These are phyloP conservation scores for Cosmia trapezina DNA, from an alignment of 2,888 invertebrate genomes.

Conservation along the genomic window DNA sequence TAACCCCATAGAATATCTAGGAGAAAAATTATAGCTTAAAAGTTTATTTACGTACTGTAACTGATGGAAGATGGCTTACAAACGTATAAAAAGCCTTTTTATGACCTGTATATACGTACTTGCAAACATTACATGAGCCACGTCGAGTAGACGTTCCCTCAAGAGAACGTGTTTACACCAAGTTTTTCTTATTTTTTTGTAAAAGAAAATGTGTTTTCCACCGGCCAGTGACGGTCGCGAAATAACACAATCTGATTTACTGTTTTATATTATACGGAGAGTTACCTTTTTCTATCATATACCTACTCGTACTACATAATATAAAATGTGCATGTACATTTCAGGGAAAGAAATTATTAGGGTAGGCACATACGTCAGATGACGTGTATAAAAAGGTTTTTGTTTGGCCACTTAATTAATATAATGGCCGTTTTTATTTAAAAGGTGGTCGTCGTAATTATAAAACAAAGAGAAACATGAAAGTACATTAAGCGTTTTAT, in stretches of 20 bases:
- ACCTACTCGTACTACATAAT: conserved; percentile 6
- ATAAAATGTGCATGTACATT: conserved; percentile 30
- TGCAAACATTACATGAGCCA: conserved; percentile 49
- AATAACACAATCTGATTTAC: conserved; percentile 54
- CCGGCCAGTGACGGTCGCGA: conserved; percentile 41
- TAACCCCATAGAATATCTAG: background rate
- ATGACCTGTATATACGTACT: conserved; percentile 53
- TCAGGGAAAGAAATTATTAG: conserved; percentile 27
- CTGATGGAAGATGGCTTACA: conserved; percentile 48
- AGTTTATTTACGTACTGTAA: conserved; percentile 44
- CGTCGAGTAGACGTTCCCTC: conserved; percentile 52
- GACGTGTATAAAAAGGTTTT: conserved; percentile 30
- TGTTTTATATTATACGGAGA: conserved; percentile 29
- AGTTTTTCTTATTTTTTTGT: conserved; percentile 51
- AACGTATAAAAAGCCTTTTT: conserved; percentile 55
- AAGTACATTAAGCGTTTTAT: conserved; percentile 64
- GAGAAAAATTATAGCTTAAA: conserved; percentile 39
- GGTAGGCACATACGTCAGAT: conserved; percentile 15
- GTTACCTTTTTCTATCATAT: conserved; percentile 22
- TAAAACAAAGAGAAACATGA: conserved; percentile 38
- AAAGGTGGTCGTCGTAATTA: conserved; percentile 19
- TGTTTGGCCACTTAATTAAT: conserved; percentile 17
- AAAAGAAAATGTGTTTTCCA: conserved; percentile 55
- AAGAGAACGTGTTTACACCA: conserved; percentile 55
- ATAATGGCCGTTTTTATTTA: conserved; percentile 35